phyloP scores from a whole-genome alignment of 2,113 vertebrate species.

The Maylandia zebra region DNA sequence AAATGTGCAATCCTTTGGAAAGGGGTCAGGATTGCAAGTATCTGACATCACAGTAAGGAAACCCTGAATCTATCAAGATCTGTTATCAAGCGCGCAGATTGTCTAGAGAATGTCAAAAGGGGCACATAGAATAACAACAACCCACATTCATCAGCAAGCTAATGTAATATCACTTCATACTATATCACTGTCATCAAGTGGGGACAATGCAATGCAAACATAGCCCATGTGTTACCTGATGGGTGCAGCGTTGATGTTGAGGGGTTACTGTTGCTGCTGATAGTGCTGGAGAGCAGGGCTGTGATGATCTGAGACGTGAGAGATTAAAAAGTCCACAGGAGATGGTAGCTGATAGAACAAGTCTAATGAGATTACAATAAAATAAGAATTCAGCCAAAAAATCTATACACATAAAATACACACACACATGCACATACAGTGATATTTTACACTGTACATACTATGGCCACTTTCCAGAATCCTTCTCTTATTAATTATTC shows the following conservation, averaged over 20 bases:
- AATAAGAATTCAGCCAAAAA: rapidly evolving
- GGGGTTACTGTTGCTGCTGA: background rate
- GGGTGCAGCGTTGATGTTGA: rapidly evolving
- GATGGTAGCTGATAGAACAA: background rate
- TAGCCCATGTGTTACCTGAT: background rate
- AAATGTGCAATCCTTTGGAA: background rate
- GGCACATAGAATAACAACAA: background rate
- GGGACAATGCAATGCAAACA: rapidly evolving
- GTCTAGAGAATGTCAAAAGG: rapidly evolving
- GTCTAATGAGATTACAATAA: background rate
- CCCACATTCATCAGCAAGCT: background rate
- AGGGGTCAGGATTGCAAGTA: rapidly evolving
- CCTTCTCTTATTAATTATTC: background rate
- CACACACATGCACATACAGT: background rate
- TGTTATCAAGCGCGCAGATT: rapidly evolving
- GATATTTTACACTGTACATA: rapidly evolving
- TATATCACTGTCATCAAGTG: background rate
- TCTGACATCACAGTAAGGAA: background rate
- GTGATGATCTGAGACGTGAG: background rate
- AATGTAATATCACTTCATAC: rapidly evolving
- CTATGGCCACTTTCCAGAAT: background rate
- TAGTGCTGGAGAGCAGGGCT: background rate
- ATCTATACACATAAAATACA: background rate
- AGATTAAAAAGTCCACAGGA: background rate
- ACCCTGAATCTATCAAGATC: background rate